Conservation (phyloP, 2,113 vertebrate species). For the Heterotis niloticus region DNA sequence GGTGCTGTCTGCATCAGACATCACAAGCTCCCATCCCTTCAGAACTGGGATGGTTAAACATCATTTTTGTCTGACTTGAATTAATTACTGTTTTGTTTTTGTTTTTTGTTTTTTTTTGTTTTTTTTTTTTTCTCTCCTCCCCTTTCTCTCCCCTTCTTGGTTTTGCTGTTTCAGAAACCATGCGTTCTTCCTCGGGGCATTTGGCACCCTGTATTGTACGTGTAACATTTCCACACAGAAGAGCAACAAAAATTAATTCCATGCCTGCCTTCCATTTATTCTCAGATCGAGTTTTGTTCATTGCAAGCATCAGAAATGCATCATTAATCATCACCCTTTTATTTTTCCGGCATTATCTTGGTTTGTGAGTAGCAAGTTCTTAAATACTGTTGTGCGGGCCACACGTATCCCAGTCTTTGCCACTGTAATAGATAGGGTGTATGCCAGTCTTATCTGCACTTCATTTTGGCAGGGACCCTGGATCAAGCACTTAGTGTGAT, state of each 20-base stretch:
- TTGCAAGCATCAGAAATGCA: not conserved
- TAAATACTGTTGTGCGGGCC: slow-evolving; percentile 9
- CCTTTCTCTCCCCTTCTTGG: not conserved
- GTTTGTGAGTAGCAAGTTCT: slow-evolving; percentile 3
- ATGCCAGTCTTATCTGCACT: slow-evolving; percentile 23
- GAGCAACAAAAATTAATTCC: slow-evolving; percentile 8
- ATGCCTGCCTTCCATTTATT: not conserved
- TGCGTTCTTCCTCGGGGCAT: slow-evolving; percentile 18
- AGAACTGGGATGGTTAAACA: slow-evolving; percentile 23
- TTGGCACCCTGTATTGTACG: slow-evolving; percentile 14
- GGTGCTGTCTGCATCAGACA: not conserved
- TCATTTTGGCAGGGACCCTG: slow-evolving; percentile 29
- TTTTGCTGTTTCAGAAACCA: slow-evolving; percentile 26
- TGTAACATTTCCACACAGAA: slow-evolving; percentile 14
- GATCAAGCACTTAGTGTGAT: slow-evolving; percentile 53
- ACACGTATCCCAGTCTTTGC: slow-evolving; percentile 4
- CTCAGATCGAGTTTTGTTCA: not conserved
- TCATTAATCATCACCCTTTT: not conserved
- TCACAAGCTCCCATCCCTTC: slow-evolving; percentile 1
- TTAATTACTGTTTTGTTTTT: slow-evolving; percentile 10
- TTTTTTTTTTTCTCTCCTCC: no score
- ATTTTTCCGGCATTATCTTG: not conserved
- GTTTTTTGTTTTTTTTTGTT: no score
- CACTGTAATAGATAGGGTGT: slow-evolving; percentile 16
- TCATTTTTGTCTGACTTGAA: slow-evolving; percentile 17